These are phyloP conservation scores for Trachelipus rathkii DNA, from an alignment of 1,140 invertebrate genomes.

Conservation along the genomic window DNA sequence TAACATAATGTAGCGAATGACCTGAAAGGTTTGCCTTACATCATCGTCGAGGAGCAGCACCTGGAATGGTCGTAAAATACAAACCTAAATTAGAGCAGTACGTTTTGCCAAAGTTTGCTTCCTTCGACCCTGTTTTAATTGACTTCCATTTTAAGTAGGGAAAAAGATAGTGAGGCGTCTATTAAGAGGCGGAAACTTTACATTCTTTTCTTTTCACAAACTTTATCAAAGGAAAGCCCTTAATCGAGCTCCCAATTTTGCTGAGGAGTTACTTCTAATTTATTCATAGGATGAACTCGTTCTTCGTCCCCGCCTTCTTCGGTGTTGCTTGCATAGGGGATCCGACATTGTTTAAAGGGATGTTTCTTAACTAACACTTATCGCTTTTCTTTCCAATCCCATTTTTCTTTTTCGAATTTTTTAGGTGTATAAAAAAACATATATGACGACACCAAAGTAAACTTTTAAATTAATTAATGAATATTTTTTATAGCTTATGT, in stretches of 20 bases:
- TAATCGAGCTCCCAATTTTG: neutral
- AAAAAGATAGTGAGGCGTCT: neutral
- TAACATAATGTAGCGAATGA: neutral
- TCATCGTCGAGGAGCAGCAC: neutral
- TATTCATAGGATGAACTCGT: constrained; percentile 9
- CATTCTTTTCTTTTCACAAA: neutral
- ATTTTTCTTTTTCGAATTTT: no score
- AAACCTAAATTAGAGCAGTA: neutral
- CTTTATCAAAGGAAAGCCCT: neutral
- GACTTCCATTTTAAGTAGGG: neutral
- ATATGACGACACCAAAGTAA: no score
- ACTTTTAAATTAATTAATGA: no score
- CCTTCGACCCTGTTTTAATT: constrained; percentile 7
- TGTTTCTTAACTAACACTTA: no score
- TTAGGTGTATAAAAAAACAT: no score
- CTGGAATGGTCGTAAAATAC: neutral
- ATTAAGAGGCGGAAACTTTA: constrained; percentile 2
- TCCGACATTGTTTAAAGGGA: no score
- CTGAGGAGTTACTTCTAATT: constrained; percentile 8
- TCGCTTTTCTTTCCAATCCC: no score
- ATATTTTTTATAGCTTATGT: no score
- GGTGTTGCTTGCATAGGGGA: neutral
- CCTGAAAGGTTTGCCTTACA: neutral
- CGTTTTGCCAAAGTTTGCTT: neutral
- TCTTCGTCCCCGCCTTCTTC: neutral